phyloP scores from a whole-genome alignment of 1,140 invertebrate genomes.

The Odontomachus brunneus region DNA sequence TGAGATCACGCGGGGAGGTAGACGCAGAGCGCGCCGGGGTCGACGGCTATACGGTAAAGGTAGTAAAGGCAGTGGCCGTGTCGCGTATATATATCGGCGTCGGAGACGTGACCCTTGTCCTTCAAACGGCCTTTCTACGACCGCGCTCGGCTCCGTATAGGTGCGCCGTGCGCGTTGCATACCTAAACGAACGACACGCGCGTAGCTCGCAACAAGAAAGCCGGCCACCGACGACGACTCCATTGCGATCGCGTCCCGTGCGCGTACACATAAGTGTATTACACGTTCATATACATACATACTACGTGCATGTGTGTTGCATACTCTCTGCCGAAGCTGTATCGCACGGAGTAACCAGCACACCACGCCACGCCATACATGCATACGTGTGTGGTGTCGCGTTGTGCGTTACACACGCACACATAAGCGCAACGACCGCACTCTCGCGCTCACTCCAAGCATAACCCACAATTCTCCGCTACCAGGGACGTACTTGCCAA shows the following conservation, averaged over 20 bases:
- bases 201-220: slow-evolving; percentile 67
- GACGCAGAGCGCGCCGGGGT: slow-evolving; percentile 22
- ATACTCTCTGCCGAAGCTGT: too few relatives aligned
- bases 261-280: not conserved
- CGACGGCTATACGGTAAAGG: slow-evolving; percentile 66
- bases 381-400: not conserved
- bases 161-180: slow-evolving; percentile 67
- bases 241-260: slow-evolving; percentile 57
- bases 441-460: slow-evolving; percentile 1
- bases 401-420: too few relatives aligned
- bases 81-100: slow-evolving; percentile 66
- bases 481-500: slow-evolving; percentile 48
- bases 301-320: not conserved
- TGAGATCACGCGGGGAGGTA: not conserved
- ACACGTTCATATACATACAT: not conserved
- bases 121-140: slow-evolving; percentile 80
- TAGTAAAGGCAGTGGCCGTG: slow-evolving; percentile 70
- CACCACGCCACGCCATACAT: not conserved
- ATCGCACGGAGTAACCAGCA: too few relatives aligned
- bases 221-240: slow-evolving; percentile 63
- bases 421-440: slow-evolving; percentile 45
- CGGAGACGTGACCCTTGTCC: slow-evolving; percentile 77
- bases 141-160: slow-evolving; percentile 62
- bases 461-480: slow-evolving; percentile 41
- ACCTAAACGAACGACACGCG: slow-evolving; percentile 66